A percentile compares a stretch with the other conserved stretches of the same genome.
Conservation (phyloP, 1,140 invertebrate species). For the Drosophila pseudoobscura region DNA sequence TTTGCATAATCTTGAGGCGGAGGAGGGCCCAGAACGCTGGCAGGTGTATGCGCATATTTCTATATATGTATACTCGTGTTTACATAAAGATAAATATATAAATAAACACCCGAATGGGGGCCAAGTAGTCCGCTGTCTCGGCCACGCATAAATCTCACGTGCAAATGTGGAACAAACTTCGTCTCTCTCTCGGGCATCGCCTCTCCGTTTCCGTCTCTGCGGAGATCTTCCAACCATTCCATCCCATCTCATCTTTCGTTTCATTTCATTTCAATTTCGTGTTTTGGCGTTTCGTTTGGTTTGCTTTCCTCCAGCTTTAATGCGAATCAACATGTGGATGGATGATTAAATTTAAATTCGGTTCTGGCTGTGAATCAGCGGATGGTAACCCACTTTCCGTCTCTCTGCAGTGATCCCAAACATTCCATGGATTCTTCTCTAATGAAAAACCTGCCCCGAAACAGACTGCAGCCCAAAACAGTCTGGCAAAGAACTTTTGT, state of each 20-base stretch:
- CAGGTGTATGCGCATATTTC: conserved; percentile 50
- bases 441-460: conserved; percentile 17
- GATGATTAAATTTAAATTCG: conserved; percentile 54
- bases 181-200: conserved; percentile 9
- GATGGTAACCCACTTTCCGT: conserved; percentile 44
- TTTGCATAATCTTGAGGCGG: conserved; percentile 54
- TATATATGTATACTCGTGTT: conserved; percentile 27
- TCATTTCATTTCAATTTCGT: conserved; percentile 46
- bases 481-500: conserved; percentile 27
- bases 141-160: conserved; percentile 77
- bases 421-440: conserved; percentile 7
- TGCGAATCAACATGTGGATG: conserved; percentile 41
- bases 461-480: conserved; percentile 19
- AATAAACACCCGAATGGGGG: conserved; percentile 62
- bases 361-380: conserved; percentile 29
- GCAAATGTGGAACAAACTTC: conserved; percentile 76
- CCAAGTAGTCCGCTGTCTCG: conserved; percentile 7
- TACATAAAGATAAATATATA: conserved; percentile 69
- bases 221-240: neutral
- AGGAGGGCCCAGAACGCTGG: conserved; percentile 24
- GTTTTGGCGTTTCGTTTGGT: conserved; percentile 5
- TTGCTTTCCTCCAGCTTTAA: conserved; percentile 45
- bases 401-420: neutral
- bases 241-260: conserved; percentile 25
- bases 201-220: conserved; percentile 24